Percentiles rank a stretch among this genome's conserved stretches.
These are phyloP conservation scores for Drosophila mettleri DNA, from an alignment of 2,888 invertebrate genomes.

Conservation along the genomic window DNA sequence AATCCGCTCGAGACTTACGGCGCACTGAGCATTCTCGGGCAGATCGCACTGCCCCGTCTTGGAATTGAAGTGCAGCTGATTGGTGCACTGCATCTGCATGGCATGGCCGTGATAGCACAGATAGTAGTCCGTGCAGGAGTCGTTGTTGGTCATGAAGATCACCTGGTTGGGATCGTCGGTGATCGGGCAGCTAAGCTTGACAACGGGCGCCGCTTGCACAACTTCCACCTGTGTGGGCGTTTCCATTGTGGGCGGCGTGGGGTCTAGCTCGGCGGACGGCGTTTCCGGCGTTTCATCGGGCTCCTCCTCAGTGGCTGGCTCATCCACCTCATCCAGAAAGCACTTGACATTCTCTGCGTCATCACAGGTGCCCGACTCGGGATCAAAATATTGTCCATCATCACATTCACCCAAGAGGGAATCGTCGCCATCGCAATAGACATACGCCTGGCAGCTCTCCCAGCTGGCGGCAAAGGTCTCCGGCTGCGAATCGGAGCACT, in stretches of 20 bases:
- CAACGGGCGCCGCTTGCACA: conserved; percentile 62
- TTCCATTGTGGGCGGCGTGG: conserved; percentile 51
- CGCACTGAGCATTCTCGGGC: conserved; percentile 78
- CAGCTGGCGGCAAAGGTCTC: conserved; percentile 72
- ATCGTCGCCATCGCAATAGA: conserved; percentile 80
- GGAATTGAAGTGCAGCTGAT: conserved; percentile 80
- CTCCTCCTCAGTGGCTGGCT: conserved; percentile 39
- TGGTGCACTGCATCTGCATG: conserved; percentile 82
- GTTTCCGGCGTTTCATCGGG: conserved; percentile 25
- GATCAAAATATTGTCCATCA: conserved; percentile 73
- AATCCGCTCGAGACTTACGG: conserved; percentile 51
- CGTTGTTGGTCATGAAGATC: conserved; percentile 73
- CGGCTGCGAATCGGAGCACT: conserved; percentile 64
- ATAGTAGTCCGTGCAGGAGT: conserved; percentile 81
- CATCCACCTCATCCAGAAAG: conserved; percentile 67
- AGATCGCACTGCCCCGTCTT: conserved; percentile 79
- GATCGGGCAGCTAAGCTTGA: conserved; percentile 70
- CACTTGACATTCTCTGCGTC: conserved; percentile 70
- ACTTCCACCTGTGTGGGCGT: conserved; percentile 50
- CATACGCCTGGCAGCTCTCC: conserved; percentile 75
- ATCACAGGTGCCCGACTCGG: conserved; percentile 71
- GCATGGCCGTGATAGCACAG: conserved; percentile 82
- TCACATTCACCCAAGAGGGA: conserved; percentile 77
- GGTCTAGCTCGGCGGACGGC: conserved; percentile 19
- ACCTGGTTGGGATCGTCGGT: conserved; percentile 79